phyloP scores from a whole-genome alignment of 2,797 vertebrate species.

The Peromyscus melanophrys region DNA sequence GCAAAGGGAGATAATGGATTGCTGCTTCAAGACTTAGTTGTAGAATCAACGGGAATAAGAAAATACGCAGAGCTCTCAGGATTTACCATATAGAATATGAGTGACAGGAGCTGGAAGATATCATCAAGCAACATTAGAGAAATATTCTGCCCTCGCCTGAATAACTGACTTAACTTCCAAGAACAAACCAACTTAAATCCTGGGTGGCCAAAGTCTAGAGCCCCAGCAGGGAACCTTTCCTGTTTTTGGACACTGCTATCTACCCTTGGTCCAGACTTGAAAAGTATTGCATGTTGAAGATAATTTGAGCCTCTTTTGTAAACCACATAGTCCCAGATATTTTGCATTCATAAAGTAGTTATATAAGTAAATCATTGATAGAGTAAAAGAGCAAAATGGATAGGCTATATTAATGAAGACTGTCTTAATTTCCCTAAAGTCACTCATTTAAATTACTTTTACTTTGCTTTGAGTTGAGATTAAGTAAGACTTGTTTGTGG shows the following conservation, averaged over 20 bases:
- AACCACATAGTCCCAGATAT: neutral
- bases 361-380: neutral
- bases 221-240: neutral
- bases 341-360: neutral
- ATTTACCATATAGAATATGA: neutral
- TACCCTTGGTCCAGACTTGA: neutral
- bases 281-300: neutral
- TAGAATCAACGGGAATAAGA: neutral
- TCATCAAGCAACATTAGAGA: neutral
- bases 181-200: neutral
- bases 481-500: neutral
- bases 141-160: neutral
- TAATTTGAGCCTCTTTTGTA: neutral
- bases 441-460: neutral
- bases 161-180: neutral
- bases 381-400: neutral
- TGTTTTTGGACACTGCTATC: neutral
- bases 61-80: neutral
- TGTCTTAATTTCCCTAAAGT: neutral
- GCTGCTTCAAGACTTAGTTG: neutral
- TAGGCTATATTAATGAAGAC: slow-evolving; percentile 37
- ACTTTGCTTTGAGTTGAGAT: slow-evolving; percentile 34
- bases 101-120: slow-evolving; percentile 1
- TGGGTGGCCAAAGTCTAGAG: neutral
- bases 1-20: neutral